Conservation (phyloP, 2,888 invertebrate species). For the Muschampia plurimacula region DNA sequence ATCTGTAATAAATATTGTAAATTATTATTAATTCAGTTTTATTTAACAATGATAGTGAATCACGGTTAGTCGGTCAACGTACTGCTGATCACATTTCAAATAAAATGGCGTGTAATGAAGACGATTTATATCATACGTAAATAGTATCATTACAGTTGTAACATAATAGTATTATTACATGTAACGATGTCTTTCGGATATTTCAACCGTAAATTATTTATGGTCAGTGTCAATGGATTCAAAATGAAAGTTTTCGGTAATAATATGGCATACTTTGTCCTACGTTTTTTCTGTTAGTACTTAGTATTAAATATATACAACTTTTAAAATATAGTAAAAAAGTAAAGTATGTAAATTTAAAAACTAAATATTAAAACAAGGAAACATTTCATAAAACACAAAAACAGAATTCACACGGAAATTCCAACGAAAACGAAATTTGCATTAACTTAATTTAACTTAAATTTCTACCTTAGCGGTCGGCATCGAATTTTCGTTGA, state of each 20-base stretch:
- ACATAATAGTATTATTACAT: not conserved
- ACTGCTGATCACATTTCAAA: not conserved
- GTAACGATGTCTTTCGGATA: not conserved
- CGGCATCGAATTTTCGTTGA: constrained; percentile 20
- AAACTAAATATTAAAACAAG: not conserved
- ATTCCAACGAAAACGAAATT: constrained; percentile 10
- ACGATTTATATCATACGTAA: constrained; percentile 2
- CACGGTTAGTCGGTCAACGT: not conserved
- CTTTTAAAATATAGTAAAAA: too few species aligned
- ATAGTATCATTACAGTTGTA: not conserved
- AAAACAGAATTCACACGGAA: not conserved
- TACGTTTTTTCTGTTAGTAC: too few species aligned
- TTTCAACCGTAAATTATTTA: not conserved
- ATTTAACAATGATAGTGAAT: not conserved
- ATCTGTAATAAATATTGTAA: not conserved
- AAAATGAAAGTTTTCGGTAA: too few species aligned
- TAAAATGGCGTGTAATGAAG: not conserved
- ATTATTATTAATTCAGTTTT: not conserved
- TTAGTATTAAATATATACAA: too few species aligned
- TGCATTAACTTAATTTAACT: not conserved
- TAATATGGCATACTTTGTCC: too few species aligned
- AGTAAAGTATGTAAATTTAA: not conserved
- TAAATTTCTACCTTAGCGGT: constrained; percentile 8
- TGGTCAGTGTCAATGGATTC: not conserved
- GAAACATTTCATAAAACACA: not conserved